phyloP scores from a whole-genome alignment of 2,888 invertebrate genomes.

The Ophraella communa region DNA sequence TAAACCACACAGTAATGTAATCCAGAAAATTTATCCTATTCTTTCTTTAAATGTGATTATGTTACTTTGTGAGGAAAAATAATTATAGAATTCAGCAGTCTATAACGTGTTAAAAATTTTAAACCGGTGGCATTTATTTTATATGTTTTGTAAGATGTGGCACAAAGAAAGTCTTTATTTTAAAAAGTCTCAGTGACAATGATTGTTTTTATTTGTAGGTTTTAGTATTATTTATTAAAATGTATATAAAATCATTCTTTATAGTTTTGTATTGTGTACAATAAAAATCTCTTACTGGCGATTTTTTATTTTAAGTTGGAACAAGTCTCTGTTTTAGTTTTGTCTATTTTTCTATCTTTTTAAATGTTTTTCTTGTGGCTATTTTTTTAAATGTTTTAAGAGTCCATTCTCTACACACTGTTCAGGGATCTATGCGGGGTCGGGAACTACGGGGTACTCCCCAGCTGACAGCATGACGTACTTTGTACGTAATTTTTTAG shows the following conservation, averaged over 20 bases:
- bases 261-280: constrained; percentile 36
- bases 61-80: neutral
- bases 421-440: no score
- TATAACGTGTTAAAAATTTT: neutral
- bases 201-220: constrained; percentile 24
- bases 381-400: no score
- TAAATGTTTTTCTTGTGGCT: no score
- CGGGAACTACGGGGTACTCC: no score
- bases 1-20: no score
- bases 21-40: no score
- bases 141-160: constrained; percentile 10
- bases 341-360: no score
- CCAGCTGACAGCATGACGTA: no score
- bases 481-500: no score
- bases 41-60: neutral
- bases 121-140: constrained; percentile 23
- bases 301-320: no score
- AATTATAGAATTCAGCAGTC: neutral
- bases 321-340: no score
- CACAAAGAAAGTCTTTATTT: constrained; percentile 13
- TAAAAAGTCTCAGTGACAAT: constrained; percentile 20
- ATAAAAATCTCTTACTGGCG: constrained; percentile 4
- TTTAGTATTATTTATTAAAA: constrained; percentile 41
- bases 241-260: constrained; percentile 42
- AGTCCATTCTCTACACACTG: no score